Conservation (phyloP, 2,113 vertebrate species). For the Baryphthengus martii region DNA sequence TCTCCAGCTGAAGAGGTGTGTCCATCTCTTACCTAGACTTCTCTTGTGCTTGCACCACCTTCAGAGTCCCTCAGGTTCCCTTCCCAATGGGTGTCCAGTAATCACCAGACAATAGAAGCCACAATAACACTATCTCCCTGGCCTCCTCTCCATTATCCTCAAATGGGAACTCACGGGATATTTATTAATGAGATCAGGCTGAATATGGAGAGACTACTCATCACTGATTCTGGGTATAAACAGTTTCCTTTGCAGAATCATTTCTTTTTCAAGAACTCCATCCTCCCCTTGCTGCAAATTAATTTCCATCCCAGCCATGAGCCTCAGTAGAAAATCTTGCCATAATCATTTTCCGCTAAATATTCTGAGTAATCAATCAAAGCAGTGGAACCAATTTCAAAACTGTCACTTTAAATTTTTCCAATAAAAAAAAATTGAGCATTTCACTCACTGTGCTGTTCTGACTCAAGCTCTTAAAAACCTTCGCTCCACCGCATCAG, state of each 20-base stretch:
- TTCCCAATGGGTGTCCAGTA: rapidly evolving
- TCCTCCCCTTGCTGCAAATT: not conserved
- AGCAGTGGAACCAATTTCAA: constrained; percentile 39
- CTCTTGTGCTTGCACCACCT: not conserved
- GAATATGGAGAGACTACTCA: not conserved
- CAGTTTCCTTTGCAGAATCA: not conserved
- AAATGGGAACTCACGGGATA: not conserved
- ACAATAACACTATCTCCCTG: not conserved
- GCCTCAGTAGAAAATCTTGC: constrained; percentile 14
- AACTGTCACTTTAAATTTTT: constrained; percentile 59
- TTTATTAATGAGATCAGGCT: not conserved
- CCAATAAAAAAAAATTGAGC: constrained; percentile 23
- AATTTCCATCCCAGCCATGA: not conserved
- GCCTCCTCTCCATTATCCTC: not conserved
- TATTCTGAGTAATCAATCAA: constrained; percentile 61
- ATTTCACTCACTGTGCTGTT: not conserved
- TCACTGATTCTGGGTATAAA: not conserved
- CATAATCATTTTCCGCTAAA: constrained; percentile 30
- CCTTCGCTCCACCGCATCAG: not conserved
- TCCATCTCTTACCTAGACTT: not conserved
- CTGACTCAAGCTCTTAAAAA: constrained; percentile 14
- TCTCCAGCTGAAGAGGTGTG: not conserved
- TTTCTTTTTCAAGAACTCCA: not conserved
- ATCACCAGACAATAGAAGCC: not conserved
- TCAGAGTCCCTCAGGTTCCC: not conserved